Evolutionary conservation across 1,140 invertebrate genomes (phyloP).

Genomic region (Muscidifurax raptorellus): DNA sequence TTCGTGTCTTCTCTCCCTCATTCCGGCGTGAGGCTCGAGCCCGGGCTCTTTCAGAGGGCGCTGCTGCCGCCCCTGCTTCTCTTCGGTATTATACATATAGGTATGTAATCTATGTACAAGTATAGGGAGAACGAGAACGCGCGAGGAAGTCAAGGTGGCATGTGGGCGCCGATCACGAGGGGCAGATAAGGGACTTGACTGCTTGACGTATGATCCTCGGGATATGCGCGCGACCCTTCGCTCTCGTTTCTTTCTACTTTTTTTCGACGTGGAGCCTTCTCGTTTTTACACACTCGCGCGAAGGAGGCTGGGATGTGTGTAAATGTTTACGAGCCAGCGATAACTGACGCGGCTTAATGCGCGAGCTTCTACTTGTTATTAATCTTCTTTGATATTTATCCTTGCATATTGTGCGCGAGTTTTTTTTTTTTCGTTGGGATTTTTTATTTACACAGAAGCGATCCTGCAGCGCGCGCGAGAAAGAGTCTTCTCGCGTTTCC

Average conservation of each 20-base stretch:
- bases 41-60: neutral
- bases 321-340: too few species aligned
- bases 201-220: conserved; percentile 24
- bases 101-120: too few species aligned
- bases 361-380: too few species aligned
- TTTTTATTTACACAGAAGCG: too few species aligned
- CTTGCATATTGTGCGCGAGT: too few species aligned
- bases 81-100: too few species aligned
- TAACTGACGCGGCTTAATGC: too few species aligned
- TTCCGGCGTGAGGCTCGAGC: neutral
- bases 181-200: conserved; percentile 11
- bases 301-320: neutral
- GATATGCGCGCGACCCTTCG: neutral
- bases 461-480: too few species aligned
- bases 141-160: conserved; percentile 8
- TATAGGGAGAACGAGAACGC: too few species aligned
- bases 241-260: neutral
- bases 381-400: too few species aligned
- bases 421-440: too few species aligned
- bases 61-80: neutral
- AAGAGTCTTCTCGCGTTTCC: too few species aligned
- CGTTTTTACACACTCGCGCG: neutral
- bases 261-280: neutral
- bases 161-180: neutral
- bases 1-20: neutral